These are phyloP conservation scores for Macrotrachela quadricornifera DNA, from an alignment of 1,140 invertebrate species.

Conservation along the genomic window DNA sequence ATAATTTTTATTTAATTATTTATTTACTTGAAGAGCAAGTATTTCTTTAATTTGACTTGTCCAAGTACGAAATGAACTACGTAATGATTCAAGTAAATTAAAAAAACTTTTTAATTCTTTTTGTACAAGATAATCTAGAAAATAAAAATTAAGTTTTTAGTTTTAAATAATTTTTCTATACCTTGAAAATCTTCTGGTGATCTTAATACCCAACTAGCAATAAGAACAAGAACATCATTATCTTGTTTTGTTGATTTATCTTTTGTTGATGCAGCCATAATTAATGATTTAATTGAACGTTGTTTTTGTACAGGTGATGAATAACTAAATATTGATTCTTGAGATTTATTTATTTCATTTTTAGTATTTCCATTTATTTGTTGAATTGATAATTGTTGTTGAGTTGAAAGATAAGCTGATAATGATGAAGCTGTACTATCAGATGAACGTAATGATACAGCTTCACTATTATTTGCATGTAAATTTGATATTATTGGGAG, in stretches of 20 bases:
- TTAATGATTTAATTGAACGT: no score
- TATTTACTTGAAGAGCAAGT: not conserved
- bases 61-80: conserved; percentile 5
- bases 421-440: no score
- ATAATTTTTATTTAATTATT: not conserved
- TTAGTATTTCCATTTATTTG: no score
- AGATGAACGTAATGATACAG: no score
- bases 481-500: no score
- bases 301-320: no score
- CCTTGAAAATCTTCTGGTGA: conserved; percentile 6
- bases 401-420: no score
- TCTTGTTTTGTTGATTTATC: not conserved
- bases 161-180: not conserved
- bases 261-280: no score
- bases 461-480: no score
- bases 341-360: no score
- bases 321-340: no score
- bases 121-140: not conserved
- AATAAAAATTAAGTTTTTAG: not conserved
- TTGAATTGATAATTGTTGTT: no score
- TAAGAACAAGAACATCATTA: not conserved
- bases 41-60: conserved; percentile 2
- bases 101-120: conserved; percentile 5
- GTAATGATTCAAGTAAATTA: not conserved
- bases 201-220: conserved; percentile 4